These are phyloP conservation scores for Galendromus occidentalis DNA, from an alignment of 1,140 invertebrate species.

Conservation along the genomic window DNA sequence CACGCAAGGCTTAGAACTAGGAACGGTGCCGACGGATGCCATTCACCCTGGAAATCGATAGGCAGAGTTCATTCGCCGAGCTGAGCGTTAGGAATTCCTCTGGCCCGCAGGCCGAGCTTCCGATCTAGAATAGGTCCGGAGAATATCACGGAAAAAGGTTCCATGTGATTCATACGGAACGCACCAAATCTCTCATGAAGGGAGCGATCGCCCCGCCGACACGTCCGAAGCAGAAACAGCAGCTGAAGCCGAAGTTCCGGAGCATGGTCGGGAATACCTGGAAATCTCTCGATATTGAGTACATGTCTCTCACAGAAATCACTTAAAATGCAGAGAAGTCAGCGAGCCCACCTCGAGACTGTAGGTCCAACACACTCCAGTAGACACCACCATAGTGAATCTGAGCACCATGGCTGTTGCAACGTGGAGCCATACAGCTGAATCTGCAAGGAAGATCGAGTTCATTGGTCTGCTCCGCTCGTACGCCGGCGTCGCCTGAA, in stretches of 20 bases:
- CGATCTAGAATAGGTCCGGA: too few relatives aligned
- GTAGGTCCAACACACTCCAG: background rate
- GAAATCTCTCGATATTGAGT: too few relatives aligned
- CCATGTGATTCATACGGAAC: too few relatives aligned
- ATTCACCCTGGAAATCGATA: background rate
- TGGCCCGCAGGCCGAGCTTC: too few relatives aligned
- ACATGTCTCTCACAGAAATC: too few relatives aligned
- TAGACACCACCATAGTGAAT: background rate
- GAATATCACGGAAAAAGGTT: too few relatives aligned
- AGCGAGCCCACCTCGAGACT: background rate
- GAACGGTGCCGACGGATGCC: background rate
- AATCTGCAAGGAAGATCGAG: background rate
- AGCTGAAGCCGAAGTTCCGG: background rate
- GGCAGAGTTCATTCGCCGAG: too few relatives aligned
- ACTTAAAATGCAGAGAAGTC: too few relatives aligned
- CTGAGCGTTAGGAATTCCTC: too few relatives aligned
- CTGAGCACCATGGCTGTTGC: background rate
- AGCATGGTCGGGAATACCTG: background rate
- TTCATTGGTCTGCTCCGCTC: too few relatives aligned
- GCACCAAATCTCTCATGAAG: slow-evolving; percentile 8
- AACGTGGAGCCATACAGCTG: background rate
- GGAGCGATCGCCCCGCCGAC: background rate
- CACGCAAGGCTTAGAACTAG: background rate
- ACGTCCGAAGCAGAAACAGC: slow-evolving; percentile 10
- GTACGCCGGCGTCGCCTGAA: too few relatives aligned